These are phyloP conservation scores for Sterna hirundo DNA, from an alignment of 2,113 vertebrate species.

Conservation along the genomic window DNA sequence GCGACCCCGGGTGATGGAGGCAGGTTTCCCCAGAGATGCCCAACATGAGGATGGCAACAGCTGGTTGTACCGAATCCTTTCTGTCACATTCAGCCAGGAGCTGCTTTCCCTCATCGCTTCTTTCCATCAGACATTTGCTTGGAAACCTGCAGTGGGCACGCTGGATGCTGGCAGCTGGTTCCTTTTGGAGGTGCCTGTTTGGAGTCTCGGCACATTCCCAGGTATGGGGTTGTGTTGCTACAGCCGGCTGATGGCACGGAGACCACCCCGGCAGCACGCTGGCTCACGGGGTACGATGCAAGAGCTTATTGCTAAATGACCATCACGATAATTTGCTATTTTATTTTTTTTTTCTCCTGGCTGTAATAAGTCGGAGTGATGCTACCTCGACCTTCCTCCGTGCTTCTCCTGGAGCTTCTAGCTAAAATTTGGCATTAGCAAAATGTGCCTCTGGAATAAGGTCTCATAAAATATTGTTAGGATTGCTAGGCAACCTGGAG, in stretches of 20 bases:
- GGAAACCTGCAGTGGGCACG: not conserved
- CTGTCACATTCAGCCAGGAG: not conserved
- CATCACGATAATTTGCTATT: not conserved
- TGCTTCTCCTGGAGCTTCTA: not conserved
- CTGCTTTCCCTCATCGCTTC: not conserved
- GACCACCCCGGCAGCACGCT: not conserved
- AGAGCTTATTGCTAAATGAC: not conserved
- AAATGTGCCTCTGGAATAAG: slow-evolving; percentile 13
- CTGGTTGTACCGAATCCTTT: not conserved
- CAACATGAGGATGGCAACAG: rapidly evolving
- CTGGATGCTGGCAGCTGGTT: not conserved
- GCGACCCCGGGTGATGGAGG: rapidly evolving
- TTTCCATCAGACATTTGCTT: not conserved
- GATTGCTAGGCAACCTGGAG: slow-evolving; percentile 56
- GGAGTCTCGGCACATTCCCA: not conserved
- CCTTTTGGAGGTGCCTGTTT: not conserved
- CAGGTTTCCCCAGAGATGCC: not conserved
- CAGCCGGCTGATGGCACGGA: rapidly evolving
- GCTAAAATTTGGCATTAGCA: not conserved
- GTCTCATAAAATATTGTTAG: slow-evolving; percentile 36
- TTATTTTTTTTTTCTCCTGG: not conserved
- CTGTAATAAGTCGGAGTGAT: not conserved
- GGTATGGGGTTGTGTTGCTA: not conserved
- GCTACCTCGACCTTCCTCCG: not conserved
- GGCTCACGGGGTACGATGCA: not conserved